Percentiles rank a stretch among this genome's conserved stretches.
Conservation (phyloP, 2,888 invertebrate genomes). For the Drosophila neonasuta region DNA sequence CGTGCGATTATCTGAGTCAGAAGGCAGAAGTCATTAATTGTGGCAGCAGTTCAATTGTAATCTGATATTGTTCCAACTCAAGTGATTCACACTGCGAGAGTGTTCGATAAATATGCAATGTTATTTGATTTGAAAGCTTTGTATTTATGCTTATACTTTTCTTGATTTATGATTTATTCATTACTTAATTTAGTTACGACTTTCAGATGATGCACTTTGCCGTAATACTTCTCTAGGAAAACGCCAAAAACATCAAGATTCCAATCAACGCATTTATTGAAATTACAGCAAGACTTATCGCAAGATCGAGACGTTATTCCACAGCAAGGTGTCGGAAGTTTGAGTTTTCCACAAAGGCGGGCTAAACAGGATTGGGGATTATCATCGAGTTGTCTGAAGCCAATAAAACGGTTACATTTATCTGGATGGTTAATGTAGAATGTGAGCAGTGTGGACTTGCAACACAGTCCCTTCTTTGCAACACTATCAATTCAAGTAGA, state of each 20-base stretch:
- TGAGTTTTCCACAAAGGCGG: background rate
- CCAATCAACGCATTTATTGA: background rate
- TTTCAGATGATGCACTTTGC: background rate
- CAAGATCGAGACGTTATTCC: background rate
- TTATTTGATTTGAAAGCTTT: no score
- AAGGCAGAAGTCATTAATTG: background rate
- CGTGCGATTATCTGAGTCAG: constrained; percentile 7
- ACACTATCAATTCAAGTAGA: background rate
- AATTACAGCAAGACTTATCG: background rate
- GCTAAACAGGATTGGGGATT: background rate
- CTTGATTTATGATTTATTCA: no score
- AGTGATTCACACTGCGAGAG: no score
- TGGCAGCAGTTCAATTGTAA: background rate
- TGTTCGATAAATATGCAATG: no score
- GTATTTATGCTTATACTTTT: no score
- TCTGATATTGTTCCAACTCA: no score
- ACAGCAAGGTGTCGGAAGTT: background rate
- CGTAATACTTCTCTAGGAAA: background rate
- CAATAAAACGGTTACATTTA: background rate
- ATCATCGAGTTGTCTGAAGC: background rate
- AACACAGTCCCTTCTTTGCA: background rate
- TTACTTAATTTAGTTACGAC: background rate
- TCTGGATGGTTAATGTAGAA: background rate
- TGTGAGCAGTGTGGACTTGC: background rate
- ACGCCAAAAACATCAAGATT: background rate